A percentile compares a stretch with the other conserved stretches of the same genome.
Conservation (phyloP, 2,113 vertebrate genomes). For the Tetrao urogallus region DNA sequence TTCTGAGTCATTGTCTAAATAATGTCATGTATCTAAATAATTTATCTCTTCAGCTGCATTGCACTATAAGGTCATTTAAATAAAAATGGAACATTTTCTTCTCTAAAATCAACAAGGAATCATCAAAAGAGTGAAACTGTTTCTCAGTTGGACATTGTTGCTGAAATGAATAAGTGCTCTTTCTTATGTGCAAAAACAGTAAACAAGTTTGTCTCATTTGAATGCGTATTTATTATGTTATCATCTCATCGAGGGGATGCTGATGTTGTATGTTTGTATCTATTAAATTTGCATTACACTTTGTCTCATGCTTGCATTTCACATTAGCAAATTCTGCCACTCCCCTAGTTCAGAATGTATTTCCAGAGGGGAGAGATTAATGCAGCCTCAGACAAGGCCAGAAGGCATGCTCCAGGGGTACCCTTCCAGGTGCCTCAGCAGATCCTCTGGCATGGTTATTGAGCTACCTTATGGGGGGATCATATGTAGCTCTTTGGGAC, state of each 20-base stretch:
- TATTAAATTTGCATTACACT: neutral
- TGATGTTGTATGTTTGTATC: neutral
- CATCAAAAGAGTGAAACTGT: neutral
- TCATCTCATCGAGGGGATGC: neutral
- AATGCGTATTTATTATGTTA: neutral
- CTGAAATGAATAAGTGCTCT: neutral
- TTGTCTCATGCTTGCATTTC: neutral
- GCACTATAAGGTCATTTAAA: neutral
- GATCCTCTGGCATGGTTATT: neutral
- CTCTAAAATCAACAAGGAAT: neutral
- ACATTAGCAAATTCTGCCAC: neutral
- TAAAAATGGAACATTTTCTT: neutral
- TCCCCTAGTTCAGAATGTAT: neutral
- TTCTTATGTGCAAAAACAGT: neutral
- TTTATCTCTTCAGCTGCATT: neutral
- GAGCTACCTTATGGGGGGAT: neutral
- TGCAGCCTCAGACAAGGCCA: neutral
- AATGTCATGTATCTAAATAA: neutral
- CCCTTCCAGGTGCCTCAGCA: neutral
- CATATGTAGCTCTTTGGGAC: neutral
- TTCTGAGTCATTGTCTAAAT: neutral
- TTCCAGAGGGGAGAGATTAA: neutral
- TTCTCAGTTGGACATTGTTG: neutral
- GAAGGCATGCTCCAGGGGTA: neutral
- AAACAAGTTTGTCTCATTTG: neutral